Conservation (phyloP, 2,888 invertebrate genomes). For the Macrophya alboannulata region DNA sequence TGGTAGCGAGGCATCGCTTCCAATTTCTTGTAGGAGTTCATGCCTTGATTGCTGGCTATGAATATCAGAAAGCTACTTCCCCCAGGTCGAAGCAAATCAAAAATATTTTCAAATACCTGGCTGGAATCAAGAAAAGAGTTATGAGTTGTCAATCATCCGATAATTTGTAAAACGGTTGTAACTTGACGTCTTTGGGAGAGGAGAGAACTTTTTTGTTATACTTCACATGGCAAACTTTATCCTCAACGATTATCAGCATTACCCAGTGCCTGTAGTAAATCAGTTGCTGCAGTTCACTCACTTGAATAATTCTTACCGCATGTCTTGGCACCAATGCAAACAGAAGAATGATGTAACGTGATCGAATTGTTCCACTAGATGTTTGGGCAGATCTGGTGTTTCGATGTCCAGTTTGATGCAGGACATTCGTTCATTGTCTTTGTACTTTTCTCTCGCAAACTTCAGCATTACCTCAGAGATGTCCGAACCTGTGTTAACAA, state of each 20-base stretch:
- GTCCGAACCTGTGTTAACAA: constrained; percentile 84
- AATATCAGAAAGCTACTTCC: constrained; percentile 88
- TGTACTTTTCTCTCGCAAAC: constrained; percentile 83
- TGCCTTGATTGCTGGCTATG: constrained; percentile 82
- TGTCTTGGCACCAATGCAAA: constrained; percentile 90
- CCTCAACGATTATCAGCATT: too few relatives aligned
- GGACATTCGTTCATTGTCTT: constrained; percentile 80
- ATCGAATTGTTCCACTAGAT: constrained; percentile 82
- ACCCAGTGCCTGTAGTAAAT: neutral
- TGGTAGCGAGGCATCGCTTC: constrained; percentile 83
- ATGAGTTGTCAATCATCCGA: too few relatives aligned
- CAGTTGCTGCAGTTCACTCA: neutral
- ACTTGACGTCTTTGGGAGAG: too few relatives aligned
- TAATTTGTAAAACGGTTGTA: neutral
- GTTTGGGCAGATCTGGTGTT: constrained; percentile 80
- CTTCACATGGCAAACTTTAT: neutral
- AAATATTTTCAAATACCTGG: constrained; percentile 14
- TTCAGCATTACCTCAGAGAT: constrained; percentile 88
- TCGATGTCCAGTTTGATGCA: constrained; percentile 83
- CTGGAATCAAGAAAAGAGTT: neutral
- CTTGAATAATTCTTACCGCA: constrained; percentile 82
- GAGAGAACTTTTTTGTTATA: too few relatives aligned
- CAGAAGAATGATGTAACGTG: constrained; percentile 90
- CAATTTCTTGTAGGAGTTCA: constrained; percentile 86
- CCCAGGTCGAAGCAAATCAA: constrained; percentile 83